Evolutionary conservation across 2,797 vertebrate genomes (phyloP).

Genomic region (Neosilurus hyrtlii): DNA sequence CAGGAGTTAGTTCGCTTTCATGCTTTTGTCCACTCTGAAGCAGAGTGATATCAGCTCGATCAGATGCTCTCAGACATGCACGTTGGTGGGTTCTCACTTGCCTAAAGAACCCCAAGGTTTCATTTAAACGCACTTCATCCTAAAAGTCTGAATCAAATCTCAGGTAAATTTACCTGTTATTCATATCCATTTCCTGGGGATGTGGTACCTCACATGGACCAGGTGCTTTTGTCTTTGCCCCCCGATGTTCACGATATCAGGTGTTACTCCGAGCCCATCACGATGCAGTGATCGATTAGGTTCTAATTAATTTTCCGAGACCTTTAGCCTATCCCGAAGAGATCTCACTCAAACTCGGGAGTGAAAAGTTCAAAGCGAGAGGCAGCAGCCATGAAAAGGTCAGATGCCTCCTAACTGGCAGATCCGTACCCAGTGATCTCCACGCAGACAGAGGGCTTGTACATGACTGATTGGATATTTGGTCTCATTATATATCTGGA

Average conservation of each 20-base stretch:
- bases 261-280: not conserved
- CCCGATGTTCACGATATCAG: not conserved
- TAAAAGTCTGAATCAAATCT: not conserved
- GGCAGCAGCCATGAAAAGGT: constrained; percentile 33
- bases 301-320: constrained; percentile 38
- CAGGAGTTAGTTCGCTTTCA: not conserved
- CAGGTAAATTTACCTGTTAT: too few species aligned
- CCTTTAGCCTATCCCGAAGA: constrained; percentile 33
- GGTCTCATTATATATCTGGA: constrained; percentile 15
- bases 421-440: constrained; percentile 8
- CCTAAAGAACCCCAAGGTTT: not conserved
- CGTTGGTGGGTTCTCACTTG: not conserved
- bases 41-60: not conserved
- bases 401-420: constrained; percentile 18
- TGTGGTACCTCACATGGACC: not conserved
- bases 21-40: not conserved
- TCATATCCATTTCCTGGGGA: not conserved
- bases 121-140: too few species aligned
- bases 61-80: not conserved
- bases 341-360: constrained; percentile 38
- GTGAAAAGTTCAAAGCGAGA: constrained; percentile 38
- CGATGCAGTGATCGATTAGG: constrained; percentile 21
- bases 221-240: not conserved
- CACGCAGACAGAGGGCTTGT: constrained; percentile 9
- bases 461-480: constrained; percentile 15